A percentile compares a stretch with the other conserved stretches of the same genome.
These are phyloP conservation scores for Xestia rhomboidea DNA, from an alignment of 2,888 invertebrate species.

Conservation along the genomic window DNA sequence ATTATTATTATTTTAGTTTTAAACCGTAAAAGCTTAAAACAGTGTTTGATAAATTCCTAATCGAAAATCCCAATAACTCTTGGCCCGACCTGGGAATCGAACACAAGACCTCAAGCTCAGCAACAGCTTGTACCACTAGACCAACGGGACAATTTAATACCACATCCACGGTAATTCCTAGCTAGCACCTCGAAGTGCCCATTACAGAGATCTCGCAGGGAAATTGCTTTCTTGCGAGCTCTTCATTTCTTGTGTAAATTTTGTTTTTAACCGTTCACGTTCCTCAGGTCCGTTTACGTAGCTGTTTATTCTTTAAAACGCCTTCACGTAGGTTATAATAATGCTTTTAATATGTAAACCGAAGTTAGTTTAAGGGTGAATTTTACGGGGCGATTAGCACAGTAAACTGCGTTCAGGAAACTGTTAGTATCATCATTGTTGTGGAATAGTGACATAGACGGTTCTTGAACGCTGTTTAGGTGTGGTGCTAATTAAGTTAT, in stretches of 20 bases:
- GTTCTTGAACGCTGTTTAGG: background rate
- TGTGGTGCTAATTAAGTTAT: background rate
- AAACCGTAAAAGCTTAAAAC: too few relatives aligned
- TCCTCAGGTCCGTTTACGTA: slow-evolving; percentile 55
- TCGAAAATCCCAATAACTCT: too few relatives aligned
- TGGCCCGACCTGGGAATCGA: background rate
- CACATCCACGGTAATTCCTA: slow-evolving; percentile 58
- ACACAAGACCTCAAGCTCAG: background rate
- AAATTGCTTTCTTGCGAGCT: slow-evolving; percentile 81
- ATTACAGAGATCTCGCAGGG: slow-evolving; percentile 79
- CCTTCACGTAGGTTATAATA: slow-evolving; percentile 40
- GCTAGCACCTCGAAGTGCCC: slow-evolving; percentile 71
- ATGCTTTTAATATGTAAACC: slow-evolving; percentile 28
- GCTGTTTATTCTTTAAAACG: slow-evolving; percentile 59
- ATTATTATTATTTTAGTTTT: too few relatives aligned
- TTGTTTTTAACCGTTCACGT: slow-evolving; percentile 79
- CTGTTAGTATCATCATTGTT: background rate
- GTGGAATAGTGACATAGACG: background rate
- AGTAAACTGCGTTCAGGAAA: background rate
- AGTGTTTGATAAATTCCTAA: too few relatives aligned
- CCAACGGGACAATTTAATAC: slow-evolving; percentile 14
- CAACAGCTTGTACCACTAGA: background rate
- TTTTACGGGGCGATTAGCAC: background rate
- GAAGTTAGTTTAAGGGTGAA: background rate
- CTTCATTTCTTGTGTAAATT: slow-evolving; percentile 84